Percentiles rank a stretch among this genome's conserved stretches.
phyloP scores from a whole-genome alignment of 2,113 vertebrate species.

The Phoenicopterus ruber region DNA sequence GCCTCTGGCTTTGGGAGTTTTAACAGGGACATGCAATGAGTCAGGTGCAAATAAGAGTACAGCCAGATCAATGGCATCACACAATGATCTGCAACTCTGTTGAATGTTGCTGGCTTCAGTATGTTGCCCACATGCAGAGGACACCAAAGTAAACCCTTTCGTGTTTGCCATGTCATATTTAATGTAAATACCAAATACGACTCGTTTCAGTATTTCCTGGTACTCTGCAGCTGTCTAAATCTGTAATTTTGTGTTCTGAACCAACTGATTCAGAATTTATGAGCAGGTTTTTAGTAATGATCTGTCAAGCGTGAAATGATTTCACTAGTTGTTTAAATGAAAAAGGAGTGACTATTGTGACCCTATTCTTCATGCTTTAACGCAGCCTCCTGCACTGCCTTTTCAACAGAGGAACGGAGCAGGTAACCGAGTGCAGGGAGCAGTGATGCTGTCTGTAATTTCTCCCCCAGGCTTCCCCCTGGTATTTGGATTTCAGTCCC shows the following conservation, averaged over 20 bases:
- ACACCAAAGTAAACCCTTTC: neutral
- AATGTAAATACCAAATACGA: neutral
- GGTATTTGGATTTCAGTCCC: conserved; percentile 30
- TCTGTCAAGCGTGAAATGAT: conserved; percentile 51
- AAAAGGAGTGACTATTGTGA: neutral
- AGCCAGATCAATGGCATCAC: neutral
- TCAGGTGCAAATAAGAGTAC: neutral
- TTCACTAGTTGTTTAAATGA: neutral
- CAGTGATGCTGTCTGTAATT: neutral
- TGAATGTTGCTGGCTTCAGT: neutral
- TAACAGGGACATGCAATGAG: neutral
- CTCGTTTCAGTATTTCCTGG: conserved; percentile 23
- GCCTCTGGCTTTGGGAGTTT: neutral
- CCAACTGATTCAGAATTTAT: conserved; percentile 49
- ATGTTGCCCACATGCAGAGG: neutral
- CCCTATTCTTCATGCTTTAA: neutral
- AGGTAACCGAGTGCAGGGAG: neutral
- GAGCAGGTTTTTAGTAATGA: conserved; percentile 53
- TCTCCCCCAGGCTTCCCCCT: neutral
- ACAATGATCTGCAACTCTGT: neutral
- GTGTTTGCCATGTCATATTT: neutral
- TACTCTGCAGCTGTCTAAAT: conserved; percentile 28
- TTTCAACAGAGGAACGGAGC: neutral
- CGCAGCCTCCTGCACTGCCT: conserved; percentile 16
- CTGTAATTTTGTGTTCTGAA: conserved; percentile 36